Evolutionary conservation across 2,888 invertebrate genomes (phyloP).

Genomic region (Geotrupes spiniger): DNA sequence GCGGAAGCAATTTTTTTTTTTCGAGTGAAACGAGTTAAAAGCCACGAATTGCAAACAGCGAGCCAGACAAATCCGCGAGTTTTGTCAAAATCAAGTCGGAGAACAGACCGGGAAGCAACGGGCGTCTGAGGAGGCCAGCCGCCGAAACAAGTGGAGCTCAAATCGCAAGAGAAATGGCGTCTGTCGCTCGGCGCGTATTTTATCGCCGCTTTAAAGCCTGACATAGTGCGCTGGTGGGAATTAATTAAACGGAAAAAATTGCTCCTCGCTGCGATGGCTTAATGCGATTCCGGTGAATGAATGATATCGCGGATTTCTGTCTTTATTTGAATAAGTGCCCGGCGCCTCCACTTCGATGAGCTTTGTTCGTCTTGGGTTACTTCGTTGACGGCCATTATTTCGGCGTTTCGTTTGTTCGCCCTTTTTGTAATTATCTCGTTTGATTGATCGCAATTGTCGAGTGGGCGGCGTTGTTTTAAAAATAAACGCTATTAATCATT

Average conservation of each 20-base stretch:
- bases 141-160: conserved; percentile 33
- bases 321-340: conserved; percentile 41
- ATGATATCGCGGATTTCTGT: conserved; percentile 40
- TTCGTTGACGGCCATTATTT: no score
- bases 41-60: conserved; percentile 12
- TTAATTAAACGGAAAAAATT: conserved; percentile 49
- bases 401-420: no score
- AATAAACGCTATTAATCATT: no score
- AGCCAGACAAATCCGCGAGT: conserved; percentile 27
- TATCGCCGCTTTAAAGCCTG: conserved; percentile 49
- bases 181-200: conserved; percentile 47
- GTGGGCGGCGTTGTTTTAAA: no score
- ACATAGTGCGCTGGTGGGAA: conserved; percentile 48
- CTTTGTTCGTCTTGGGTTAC: no score
- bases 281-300: conserved; percentile 47
- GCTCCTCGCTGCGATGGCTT: conserved; percentile 44
- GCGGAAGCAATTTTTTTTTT: neutral
- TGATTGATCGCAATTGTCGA: no score
- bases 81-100: conserved; percentile 28
- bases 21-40: neutral
- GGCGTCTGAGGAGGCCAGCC: conserved; percentile 21
- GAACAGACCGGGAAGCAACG: conserved; percentile 13
- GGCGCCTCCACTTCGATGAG: no score
- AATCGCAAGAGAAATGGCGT: conserved; percentile 45
- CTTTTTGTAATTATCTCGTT: no score